These are phyloP conservation scores for Macropis europaea DNA, from an alignment of 2,888 invertebrate species.

Conservation along the genomic window DNA sequence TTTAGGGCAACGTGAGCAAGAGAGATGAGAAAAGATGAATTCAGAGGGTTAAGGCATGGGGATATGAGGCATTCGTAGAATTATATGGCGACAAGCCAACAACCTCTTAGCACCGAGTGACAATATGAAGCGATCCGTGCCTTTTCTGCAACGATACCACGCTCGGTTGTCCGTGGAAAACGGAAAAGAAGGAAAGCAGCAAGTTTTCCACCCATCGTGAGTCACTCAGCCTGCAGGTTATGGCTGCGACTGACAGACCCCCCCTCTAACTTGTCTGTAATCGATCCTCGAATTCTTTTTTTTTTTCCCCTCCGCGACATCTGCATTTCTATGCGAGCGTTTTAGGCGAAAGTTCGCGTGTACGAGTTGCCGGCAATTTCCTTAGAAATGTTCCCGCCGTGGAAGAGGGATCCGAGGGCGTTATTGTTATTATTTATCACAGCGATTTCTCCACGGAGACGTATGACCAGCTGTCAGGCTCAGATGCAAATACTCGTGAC, in stretches of 20 bases:
- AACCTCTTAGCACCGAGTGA: constrained; percentile 72
- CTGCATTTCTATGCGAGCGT: constrained; percentile 25
- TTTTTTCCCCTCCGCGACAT: constrained; percentile 15
- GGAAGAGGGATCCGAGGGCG: constrained; percentile 1
- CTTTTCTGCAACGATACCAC: constrained; percentile 58
- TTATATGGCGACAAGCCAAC: constrained; percentile 73
- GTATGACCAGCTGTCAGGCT: constrained; percentile 46
- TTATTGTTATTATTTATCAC: constrained; percentile 55
- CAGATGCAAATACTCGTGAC: constrained; percentile 56
- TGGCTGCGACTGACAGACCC: constrained; percentile 67
- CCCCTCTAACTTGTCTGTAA: constrained; percentile 43
- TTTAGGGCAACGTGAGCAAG: constrained; percentile 5
- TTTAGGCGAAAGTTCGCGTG: constrained; percentile 28
- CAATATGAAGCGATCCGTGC: constrained; percentile 67
- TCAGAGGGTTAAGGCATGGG: constrained; percentile 42
- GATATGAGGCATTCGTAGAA: constrained; percentile 64
- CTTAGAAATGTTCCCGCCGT: too few relatives aligned
- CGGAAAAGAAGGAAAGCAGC: constrained; percentile 24
- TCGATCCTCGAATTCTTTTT: constrained; percentile 50
- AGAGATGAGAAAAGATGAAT: constrained; percentile 16
- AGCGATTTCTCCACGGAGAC: constrained; percentile 53
- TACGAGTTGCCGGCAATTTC: too few relatives aligned
- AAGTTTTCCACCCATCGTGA: constrained; percentile 20
- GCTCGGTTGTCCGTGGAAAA: constrained; percentile 48
- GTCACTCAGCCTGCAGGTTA: constrained; percentile 69